A percentile compares a stretch with the other conserved stretches of the same genome.
These are phyloP conservation scores for Chiloscyllium plagiosum DNA, from an alignment of 2,113 vertebrate species.

Conservation along the genomic window DNA sequence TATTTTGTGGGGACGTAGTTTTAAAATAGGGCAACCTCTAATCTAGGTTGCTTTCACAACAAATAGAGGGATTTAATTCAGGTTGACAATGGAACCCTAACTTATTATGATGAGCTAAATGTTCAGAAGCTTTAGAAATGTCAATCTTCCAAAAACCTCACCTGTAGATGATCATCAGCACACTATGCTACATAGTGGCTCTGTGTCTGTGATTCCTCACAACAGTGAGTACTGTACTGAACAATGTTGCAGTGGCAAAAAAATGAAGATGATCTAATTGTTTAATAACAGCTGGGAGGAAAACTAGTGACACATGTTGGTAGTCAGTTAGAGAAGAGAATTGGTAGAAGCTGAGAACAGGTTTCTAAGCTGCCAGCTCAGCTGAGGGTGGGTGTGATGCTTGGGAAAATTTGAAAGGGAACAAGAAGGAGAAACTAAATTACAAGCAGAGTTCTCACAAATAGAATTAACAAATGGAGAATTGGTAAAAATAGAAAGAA, in stretches of 20 bases:
- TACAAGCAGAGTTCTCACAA: background rate
- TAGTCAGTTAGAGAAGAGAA: background rate
- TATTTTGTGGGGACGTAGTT: background rate
- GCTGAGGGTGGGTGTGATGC: background rate
- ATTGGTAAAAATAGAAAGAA: slow-evolving; percentile 17
- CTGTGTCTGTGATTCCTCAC: background rate
- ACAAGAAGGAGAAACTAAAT: slow-evolving; percentile 39
- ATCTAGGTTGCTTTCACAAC: background rate
- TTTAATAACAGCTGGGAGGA: background rate
- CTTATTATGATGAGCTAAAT: background rate
- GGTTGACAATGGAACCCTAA: background rate
- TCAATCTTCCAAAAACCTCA: background rate
- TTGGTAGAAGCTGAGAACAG: background rate
- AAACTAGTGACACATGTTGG: background rate
- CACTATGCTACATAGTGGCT: no score
- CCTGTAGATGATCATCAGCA: background rate
- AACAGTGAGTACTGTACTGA: background rate
- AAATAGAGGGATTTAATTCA: background rate
- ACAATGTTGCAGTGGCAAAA: background rate
- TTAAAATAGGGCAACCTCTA: background rate
- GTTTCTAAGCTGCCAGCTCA: background rate
- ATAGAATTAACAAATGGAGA: background rate
- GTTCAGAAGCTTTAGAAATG: background rate
- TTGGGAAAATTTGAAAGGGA: background rate
- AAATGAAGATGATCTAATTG: background rate